Evolutionary conservation across 2,113 vertebrate species (phyloP).

Genomic region (Procapra przewalskii): DNA sequence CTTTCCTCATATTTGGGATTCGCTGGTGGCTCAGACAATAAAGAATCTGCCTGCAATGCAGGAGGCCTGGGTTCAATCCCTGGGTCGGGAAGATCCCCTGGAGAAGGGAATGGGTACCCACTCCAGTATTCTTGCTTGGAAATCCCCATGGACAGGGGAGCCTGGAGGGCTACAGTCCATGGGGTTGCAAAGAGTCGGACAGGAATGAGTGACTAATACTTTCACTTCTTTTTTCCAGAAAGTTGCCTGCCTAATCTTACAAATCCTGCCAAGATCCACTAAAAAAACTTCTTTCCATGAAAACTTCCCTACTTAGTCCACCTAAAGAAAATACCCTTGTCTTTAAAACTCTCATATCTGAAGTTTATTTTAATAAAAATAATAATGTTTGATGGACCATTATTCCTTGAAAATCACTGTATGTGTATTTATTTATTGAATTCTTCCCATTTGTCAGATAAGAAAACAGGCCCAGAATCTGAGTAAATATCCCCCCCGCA

Average conservation of each 20-base stretch:
- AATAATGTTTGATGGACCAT: neutral
- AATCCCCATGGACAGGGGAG: neutral
- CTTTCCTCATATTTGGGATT: neutral
- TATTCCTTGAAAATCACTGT: neutral
- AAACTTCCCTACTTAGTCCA: neutral
- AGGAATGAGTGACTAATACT: neutral
- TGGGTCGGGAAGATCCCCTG: neutral
- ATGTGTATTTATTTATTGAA: neutral
- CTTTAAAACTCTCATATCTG: neutral
- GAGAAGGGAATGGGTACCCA: neutral
- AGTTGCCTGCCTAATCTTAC: neutral
- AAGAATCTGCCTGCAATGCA: neutral
- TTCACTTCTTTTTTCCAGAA: neutral
- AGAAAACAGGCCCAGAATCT: neutral
- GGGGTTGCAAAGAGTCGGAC: neutral
- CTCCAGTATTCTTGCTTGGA: neutral
- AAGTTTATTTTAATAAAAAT: neutral
- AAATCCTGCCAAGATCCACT: neutral
- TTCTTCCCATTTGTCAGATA: neutral
- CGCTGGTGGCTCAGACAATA: neutral
- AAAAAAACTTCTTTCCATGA: neutral
- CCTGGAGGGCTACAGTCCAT: neutral
- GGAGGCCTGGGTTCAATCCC: neutral
- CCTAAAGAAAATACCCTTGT: neutral
- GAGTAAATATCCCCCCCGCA: neutral